A percentile compares a stretch with the other conserved stretches of the same genome.
These are phyloP conservation scores for Zaprionus lachaisei DNA, from an alignment of 1,140 invertebrate species.

Conservation along the genomic window DNA sequence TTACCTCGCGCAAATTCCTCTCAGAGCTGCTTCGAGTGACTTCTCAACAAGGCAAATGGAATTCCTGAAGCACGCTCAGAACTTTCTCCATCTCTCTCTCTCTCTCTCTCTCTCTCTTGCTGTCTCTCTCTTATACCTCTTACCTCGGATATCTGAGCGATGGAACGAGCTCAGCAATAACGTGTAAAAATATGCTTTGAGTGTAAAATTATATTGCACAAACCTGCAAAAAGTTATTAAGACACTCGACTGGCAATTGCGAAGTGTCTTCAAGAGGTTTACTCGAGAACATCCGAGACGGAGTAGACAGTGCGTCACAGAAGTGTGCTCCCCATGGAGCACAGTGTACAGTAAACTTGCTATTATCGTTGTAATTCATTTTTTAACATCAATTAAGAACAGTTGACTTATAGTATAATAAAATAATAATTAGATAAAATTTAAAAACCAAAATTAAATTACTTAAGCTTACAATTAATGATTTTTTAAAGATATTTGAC, in stretches of 20 bases:
- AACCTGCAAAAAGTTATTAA: slow-evolving; percentile 3
- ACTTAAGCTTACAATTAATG: too few relatives aligned
- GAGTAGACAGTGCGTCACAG: not conserved
- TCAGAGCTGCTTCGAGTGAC: not conserved
- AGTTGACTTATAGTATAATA: too few relatives aligned
- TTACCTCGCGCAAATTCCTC: not conserved
- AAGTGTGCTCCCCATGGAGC: not conserved
- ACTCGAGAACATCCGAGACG: not conserved
- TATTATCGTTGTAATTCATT: too few relatives aligned
- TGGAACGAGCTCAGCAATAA: not conserved
- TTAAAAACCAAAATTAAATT: too few relatives aligned
- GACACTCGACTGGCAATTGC: not conserved
- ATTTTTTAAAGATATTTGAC: too few relatives aligned
- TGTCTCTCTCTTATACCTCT: not conserved
- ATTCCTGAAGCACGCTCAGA: not conserved
- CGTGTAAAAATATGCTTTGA: not conserved
- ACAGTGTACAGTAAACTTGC: too few relatives aligned
- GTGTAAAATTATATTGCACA: not conserved
- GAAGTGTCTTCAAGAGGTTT: not conserved
- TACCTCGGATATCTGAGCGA: not conserved
- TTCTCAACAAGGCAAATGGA: not conserved
- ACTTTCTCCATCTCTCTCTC: not conserved
- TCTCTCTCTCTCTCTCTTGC: not conserved
- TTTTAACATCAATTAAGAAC: too few relatives aligned
- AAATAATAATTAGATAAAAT: too few relatives aligned